Evolutionary conservation across 1,140 invertebrate genomes (phyloP).

Genomic region (Macrocentrus cingulum): DNA sequence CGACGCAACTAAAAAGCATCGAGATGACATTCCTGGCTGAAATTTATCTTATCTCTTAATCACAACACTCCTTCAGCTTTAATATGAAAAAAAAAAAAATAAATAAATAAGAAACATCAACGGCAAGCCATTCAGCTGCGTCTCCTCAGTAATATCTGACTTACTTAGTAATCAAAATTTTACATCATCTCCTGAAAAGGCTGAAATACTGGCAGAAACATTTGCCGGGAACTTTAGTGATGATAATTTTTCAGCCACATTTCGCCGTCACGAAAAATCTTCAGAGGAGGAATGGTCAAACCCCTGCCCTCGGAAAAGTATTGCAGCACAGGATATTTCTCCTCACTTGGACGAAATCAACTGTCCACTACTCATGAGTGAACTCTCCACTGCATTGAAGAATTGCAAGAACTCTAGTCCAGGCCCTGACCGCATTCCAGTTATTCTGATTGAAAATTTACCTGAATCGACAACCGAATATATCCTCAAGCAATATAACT

Average conservation of each 20-base stretch:
- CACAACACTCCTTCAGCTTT: too few relatives aligned
- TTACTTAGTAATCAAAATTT: too few relatives aligned
- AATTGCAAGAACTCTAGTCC: constrained; percentile 25
- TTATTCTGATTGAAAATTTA: constrained; percentile 32
- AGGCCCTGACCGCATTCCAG: constrained; percentile 35
- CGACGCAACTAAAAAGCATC: too few relatives aligned
- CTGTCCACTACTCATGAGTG: background rate
- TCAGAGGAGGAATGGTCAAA: too few relatives aligned
- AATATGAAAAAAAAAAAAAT: too few relatives aligned
- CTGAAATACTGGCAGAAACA: constrained; percentile 30
- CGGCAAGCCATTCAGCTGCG: too few relatives aligned
- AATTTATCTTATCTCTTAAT: too few relatives aligned
- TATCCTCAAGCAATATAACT: constrained; percentile 37
- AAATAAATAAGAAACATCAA: too few relatives aligned
- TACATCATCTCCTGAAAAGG: constrained; percentile 21
- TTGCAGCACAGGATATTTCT: background rate
- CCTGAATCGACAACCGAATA: constrained; percentile 20
- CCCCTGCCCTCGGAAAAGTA: too few relatives aligned
- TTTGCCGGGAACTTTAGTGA: constrained; percentile 33
- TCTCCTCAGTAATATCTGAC: too few relatives aligned
- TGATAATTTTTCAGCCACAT: constrained; percentile 24
- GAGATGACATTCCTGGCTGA: too few relatives aligned
- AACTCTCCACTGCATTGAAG: background rate
- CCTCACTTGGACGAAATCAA: background rate
- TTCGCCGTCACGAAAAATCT: too few relatives aligned